Conservation (phyloP, 2,888 invertebrate species). For the Silvanus unidentatus region DNA sequence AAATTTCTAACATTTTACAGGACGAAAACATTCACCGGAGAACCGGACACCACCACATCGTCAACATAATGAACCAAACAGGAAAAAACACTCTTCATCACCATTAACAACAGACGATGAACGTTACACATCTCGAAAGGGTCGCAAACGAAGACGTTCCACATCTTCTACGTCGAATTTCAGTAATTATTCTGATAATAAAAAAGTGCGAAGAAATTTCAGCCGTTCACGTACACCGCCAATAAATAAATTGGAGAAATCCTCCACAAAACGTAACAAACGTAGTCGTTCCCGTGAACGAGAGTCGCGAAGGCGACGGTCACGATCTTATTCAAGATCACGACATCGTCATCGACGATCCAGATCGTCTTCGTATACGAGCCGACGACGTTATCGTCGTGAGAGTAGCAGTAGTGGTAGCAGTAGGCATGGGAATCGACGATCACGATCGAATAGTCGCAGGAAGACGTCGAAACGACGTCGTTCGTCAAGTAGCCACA, state of each 20-base stretch:
- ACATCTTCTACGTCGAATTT: constrained; percentile 18
- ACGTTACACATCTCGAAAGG: constrained; percentile 12
- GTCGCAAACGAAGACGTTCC: constrained; percentile 19
- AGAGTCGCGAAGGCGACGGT: constrained; percentile 11
- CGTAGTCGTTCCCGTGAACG: constrained; percentile 4
- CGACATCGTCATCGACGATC: constrained; percentile 13
- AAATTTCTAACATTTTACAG: constrained; percentile 15
- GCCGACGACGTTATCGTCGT: neutral
- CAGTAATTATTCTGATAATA: neutral
- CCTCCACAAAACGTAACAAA: constrained; percentile 11
- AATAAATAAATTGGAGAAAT: constrained; percentile 13
- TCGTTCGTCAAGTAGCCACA: constrained; percentile 10
- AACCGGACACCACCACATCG: constrained; percentile 9
- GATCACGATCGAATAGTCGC: constrained; percentile 14
- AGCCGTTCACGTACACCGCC: constrained; percentile 9
- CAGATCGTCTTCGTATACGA: constrained; percentile 18
- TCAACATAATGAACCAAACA: constrained; percentile 9
- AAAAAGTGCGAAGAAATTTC: neutral
- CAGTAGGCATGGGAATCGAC: constrained; percentile 17
- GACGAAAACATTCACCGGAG: constrained; percentile 14
- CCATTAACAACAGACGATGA: constrained; percentile 21
- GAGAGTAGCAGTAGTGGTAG: constrained; percentile 10
- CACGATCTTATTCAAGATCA: constrained; percentile 13
- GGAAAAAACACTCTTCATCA: constrained; percentile 20
- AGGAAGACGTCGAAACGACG: constrained; percentile 7